Evolutionary conservation across 30 jellyfish, hydroid and myxozoan species (phyloP).

Genomic region (Cassiopea xamachana): DNA sequence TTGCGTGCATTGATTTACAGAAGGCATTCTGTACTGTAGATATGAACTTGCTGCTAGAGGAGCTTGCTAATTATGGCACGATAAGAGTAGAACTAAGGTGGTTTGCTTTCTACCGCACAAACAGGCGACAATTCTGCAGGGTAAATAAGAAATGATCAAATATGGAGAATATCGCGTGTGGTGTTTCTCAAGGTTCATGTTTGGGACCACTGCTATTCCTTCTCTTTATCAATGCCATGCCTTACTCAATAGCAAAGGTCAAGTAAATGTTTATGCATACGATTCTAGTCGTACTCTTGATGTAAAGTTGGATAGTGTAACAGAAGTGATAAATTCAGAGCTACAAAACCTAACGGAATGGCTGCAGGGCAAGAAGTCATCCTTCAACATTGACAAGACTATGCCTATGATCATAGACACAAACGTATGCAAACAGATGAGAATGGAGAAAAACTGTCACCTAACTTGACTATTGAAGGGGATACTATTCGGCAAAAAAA

Average conservation of each 20-base stretch:
- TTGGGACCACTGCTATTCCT: slow-evolving; percentile 2
- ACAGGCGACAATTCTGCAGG: background rate
- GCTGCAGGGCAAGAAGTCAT: background rate
- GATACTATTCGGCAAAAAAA: background rate
- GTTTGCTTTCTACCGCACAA: background rate
- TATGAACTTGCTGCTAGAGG: background rate
- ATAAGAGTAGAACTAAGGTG: background rate
- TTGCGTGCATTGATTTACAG: background rate
- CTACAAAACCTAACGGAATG: background rate
- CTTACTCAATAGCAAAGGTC: background rate
- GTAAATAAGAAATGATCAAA: background rate
- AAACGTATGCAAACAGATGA: background rate
- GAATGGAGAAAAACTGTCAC: background rate
- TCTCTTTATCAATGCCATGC: background rate
- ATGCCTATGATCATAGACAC: background rate
- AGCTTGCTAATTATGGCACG: background rate
- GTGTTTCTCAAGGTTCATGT: slow-evolving; percentile 8
- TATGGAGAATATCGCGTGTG: background rate
- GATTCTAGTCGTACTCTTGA: background rate
- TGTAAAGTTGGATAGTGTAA: background rate
- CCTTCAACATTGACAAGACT: slow-evolving; percentile 5
- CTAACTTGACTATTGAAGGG: background rate
- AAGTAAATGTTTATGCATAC: background rate
- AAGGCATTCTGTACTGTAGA: background rate
- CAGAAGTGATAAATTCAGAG: background rate